Evolutionary conservation across 2,797 vertebrate genomes (phyloP).

Genomic region (Parauchenoglanis ngamensis): DNA sequence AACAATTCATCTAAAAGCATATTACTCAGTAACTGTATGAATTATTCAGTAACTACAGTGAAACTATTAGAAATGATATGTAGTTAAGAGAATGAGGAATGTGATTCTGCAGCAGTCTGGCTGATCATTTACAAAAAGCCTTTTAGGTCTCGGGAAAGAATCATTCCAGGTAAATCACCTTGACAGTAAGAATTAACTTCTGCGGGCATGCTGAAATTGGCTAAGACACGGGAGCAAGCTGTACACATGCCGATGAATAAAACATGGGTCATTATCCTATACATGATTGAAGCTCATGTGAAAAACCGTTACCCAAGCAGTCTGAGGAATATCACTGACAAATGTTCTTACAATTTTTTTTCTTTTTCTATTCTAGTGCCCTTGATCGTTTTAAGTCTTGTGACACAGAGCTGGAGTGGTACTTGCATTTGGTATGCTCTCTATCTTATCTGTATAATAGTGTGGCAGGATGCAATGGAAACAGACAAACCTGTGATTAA

Average conservation of each 20-base stretch:
- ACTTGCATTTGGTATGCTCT: conserved; percentile 16
- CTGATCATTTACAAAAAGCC: conserved; percentile 28
- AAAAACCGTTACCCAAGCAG: conserved; percentile 7
- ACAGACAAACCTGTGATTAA: conserved; percentile 58
- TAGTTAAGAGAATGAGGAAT: conserved; percentile 12
- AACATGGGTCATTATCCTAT: conserved; percentile 62
- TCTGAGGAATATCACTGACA: neutral
- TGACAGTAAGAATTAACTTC: conserved; percentile 33
- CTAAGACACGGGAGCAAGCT: neutral
- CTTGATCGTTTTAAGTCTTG: conserved; percentile 3
- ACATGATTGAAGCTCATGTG: conserved; percentile 58
- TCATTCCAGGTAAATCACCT: conserved; percentile 35
- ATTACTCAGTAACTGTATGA: conserved; percentile 24
- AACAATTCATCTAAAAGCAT: neutral
- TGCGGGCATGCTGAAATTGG: conserved; percentile 24
- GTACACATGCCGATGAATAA: conserved; percentile 60
- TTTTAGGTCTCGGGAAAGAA: conserved; percentile 6
- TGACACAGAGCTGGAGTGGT: conserved; percentile 12
- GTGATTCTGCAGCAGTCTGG: neutral
- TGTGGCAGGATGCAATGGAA: conserved; percentile 8
- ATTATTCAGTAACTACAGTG: conserved; percentile 23
- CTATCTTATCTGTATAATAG: conserved; percentile 10
- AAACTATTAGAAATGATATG: conserved; percentile 14
- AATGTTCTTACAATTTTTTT: neutral
- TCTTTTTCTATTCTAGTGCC: neutral